These are phyloP conservation scores for Eonycteris spelaea DNA, from an alignment of 2,113 vertebrate genomes.

Conservation along the genomic window DNA sequence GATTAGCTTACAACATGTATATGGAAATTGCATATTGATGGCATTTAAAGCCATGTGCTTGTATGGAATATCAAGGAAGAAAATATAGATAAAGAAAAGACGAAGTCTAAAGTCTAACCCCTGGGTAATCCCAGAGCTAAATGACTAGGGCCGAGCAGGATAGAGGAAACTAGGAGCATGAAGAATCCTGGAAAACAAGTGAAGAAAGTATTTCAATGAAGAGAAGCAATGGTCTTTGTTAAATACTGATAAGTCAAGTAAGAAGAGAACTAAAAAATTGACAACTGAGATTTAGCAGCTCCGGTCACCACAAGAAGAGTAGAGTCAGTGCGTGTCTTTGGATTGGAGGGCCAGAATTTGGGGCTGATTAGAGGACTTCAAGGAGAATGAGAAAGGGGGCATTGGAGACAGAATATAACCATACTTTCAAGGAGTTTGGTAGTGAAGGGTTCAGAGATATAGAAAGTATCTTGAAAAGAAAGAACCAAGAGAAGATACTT, in stretches of 20 bases:
- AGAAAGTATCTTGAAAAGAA: not conserved
- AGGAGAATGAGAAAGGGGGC: not conserved
- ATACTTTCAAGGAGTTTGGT: not conserved
- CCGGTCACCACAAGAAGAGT: not conserved
- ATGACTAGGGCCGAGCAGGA: not conserved
- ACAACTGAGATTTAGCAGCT: not conserved
- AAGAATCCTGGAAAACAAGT: not conserved
- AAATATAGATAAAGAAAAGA: not conserved
- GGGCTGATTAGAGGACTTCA: not conserved
- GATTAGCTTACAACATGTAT: not conserved
- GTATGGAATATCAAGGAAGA: not conserved
- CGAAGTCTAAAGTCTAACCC: not conserved
- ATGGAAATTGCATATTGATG: not conserved
- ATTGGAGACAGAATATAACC: not conserved
- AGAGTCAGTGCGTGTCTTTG: not conserved
- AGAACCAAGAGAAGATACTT: not conserved
- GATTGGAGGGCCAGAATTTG: fast-evolving
- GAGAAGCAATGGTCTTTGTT: not conserved
- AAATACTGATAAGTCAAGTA: not conserved
- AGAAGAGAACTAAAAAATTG: not conserved
- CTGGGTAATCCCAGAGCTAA: not conserved
- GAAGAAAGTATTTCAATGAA: not conserved
- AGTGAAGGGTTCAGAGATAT: not conserved
- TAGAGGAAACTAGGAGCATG: not conserved
- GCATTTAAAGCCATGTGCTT: not conserved